Percentiles rank a stretch among this genome's conserved stretches.
Evolutionary conservation across 2,888 invertebrate species (phyloP).

Genomic region (Anarsia innoxiella): DNA sequence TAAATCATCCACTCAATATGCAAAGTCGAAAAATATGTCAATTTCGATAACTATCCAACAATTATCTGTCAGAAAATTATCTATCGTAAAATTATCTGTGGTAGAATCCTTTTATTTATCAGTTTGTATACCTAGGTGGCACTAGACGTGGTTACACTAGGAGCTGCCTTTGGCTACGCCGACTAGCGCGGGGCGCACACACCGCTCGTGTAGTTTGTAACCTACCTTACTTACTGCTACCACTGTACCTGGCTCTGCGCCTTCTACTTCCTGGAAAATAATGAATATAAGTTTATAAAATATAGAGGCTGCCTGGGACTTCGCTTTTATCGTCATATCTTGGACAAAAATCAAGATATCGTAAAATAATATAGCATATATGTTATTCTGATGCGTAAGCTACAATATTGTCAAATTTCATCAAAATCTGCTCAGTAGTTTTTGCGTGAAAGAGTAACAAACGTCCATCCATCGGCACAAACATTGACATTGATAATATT

Average conservation of each 20-base stretch:
- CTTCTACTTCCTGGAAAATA: slow-evolving; percentile 77
- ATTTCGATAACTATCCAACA: no score
- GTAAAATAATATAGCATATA: background rate
- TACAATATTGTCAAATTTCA: background rate
- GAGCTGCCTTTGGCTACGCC: slow-evolving; percentile 83
- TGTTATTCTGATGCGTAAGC: background rate
- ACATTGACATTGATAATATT: background rate
- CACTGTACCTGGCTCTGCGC: slow-evolving; percentile 89
- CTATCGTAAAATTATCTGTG: no score
- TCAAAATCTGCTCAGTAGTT: background rate
- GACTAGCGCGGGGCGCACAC: slow-evolving; percentile 96
- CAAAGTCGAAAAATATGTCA: no score
- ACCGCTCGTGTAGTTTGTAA: slow-evolving; percentile 94
- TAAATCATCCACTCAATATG: no score
- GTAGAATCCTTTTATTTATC: no score
- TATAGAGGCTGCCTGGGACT: background rate
- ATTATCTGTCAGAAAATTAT: no score
- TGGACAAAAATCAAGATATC: background rate
- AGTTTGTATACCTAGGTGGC: no score
- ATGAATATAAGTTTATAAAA: background rate
- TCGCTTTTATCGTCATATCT: background rate
- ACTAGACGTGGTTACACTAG: no score
- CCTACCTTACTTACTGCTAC: slow-evolving; percentile 96
- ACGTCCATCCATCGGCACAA: no score
- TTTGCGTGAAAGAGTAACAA: background rate